Conservation (phyloP, 1,140 invertebrate species). For the Cydia pomonella region DNA sequence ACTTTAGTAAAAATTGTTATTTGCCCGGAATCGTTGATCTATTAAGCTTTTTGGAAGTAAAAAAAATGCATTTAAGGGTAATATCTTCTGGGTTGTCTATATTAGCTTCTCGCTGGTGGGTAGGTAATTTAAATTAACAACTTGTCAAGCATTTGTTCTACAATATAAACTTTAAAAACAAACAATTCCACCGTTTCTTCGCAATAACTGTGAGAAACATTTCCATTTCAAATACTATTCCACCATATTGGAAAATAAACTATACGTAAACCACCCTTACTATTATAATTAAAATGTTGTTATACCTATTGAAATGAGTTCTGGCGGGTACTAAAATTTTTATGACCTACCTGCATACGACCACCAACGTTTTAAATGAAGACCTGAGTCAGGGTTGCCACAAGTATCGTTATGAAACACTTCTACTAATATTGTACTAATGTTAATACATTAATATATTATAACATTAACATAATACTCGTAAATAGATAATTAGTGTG, state of each 20-base stretch:
- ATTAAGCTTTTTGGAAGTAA: no score
- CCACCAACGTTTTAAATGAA: constrained; percentile 16
- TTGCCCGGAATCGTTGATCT: no score
- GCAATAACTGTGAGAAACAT: background rate
- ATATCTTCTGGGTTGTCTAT: background rate
- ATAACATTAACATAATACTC: no score
- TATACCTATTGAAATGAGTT: constrained; percentile 21
- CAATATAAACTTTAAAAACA: background rate
- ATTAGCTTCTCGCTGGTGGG: background rate
- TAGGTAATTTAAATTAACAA: background rate
- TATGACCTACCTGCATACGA: constrained; percentile 16
- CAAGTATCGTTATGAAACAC: background rate
- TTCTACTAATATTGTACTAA: background rate
- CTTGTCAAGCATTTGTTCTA: background rate
- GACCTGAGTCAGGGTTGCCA: constrained; percentile 13
- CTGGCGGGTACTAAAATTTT: constrained; percentile 4
- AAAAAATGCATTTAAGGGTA: background rate
- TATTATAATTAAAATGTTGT: constrained; percentile 21
- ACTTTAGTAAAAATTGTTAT: no score
- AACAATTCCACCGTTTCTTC: background rate
- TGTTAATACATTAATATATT: no score
- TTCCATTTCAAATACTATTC: constrained; percentile 11
- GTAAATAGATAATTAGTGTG: no score
- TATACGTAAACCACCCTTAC: constrained; percentile 9
- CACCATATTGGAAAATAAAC: constrained; percentile 6